Base-by-base conservation (phyloP, 2,113 vertebrate genomes). In the Leuciscus idus region DNA sequence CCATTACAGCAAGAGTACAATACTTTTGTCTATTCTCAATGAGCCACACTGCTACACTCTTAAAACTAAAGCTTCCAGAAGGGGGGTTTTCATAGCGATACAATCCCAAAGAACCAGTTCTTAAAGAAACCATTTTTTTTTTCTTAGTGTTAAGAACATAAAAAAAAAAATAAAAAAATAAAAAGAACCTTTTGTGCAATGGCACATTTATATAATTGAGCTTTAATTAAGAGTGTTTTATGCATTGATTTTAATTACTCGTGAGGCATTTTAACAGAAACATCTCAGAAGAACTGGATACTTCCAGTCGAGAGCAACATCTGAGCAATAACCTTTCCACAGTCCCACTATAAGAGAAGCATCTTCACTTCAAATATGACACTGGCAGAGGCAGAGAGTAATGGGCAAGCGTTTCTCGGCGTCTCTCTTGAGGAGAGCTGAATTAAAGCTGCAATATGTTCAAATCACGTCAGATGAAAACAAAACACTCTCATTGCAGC, bases 381-480 rank as follows among this genome's bases (percentile, higher is more conserved):
- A 52, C 74, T 17, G 46, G 68, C 68, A 39, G 68, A 72, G 68
- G 21, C 75, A 57, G 52, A 78, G 50, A 50, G 80, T 68, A 48
- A 82, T 33, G 46, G 3, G n/a, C 26, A 46, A 46, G 7, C 8
- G 17, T 26, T 48, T 19, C 7, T 81, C n/a, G 0, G 9, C 23
- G n/a, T 68, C 8, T 81, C 81, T 72, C 66, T 55, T 50, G 43
- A 83, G 81, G 21, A 39, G 30, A 70, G 28, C 28, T 6, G n/a
- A 84, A 84, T 84, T 73, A 84, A 84, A 84, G 66, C 68, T 73
- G 48, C 82, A 84, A 84, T 83, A 83, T 83, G 81, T 57, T 72
- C 55, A 15, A 36, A 83, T 39, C 28, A 23, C 19, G 6, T 57
- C 46, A n/a, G 81, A 70, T 55, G 68, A 59, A 70, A 82, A 82